Base-by-base conservation (phyloP, 30 jellyfish, hydroid and myxozoan species). In the Mastigias papua region DNA sequence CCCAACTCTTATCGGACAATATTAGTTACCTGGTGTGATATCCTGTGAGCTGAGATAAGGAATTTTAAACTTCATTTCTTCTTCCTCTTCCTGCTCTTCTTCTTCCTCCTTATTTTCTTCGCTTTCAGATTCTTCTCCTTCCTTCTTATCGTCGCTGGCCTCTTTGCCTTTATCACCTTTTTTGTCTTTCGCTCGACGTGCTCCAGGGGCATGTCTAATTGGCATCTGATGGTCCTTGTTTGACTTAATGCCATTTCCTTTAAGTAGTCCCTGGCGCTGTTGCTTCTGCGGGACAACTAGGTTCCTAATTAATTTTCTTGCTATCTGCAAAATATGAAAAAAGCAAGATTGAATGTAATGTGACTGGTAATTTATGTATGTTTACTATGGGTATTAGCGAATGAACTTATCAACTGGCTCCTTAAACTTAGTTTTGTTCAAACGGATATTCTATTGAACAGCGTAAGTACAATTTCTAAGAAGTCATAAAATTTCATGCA, bases 21-120 rank as follows among this genome's bases (percentile, higher is more conserved):
- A 8, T 42, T 1, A 34, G 29, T 48, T 23, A 84, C 93, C 93
- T 84, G 72, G 86, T 22, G 58, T 20, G 21, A 84, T 84, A 26
- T 69, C 86, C 57, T 60, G 87, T 1, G 86, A 66, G 34, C 86
- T 84, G 8, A 84, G 69, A 42, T 48, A 84, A 0, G 93, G 93
- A 29, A 84, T 51, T 25, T 34, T 69, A 71, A 84, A 84, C 11
- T 57, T 73, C 84, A 69, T 60, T 27, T 87, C 89, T 63, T 54
- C 81, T 48, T 65, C 83, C 15, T 77, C 90, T 3, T 76, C 83
- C 10, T 87, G 82, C 1, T 87, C 96, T 15, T 68, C 91, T 22
- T 74, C 80, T 19, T 64, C 69, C 23, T 46, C 82, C 30, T 35
- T 86, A 21, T 48, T 63, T 10, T 66, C 87, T 21, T 33, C 60